A percentile compares a stretch with the other conserved stretches of the same genome.
phyloP scores from a whole-genome alignment of 2,797 vertebrate species.

The Mus caroli region DNA sequence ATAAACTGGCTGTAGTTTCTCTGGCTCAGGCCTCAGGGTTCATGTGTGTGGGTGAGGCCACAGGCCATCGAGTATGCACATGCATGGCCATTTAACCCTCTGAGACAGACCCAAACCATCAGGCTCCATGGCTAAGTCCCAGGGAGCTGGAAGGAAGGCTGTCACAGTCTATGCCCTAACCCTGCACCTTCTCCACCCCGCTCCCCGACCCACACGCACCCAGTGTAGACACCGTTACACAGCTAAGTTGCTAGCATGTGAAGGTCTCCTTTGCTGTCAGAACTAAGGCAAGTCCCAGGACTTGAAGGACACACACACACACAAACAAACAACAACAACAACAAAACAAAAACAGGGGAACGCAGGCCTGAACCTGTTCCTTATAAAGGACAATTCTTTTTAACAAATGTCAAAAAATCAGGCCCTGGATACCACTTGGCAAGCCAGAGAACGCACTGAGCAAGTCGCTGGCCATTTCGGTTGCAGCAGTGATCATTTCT shows the following conservation, averaged over 20 bases:
- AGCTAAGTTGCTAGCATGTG: background rate
- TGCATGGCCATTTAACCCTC: background rate
- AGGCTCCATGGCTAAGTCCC: background rate
- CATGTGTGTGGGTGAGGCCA: background rate
- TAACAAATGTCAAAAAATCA: slow-evolving; percentile 18
- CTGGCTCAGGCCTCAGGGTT: slow-evolving; percentile 14
- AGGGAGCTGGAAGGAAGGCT: background rate
- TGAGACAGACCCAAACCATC: background rate
- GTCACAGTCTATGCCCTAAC: background rate
- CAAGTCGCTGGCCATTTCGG: slow-evolving; percentile 47
- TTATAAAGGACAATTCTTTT: background rate
- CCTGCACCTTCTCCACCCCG: background rate
- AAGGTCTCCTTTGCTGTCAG: background rate
- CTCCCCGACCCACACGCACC: fast-evolving
- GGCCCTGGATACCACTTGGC: background rate
- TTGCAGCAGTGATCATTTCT: slow-evolving; percentile 12
- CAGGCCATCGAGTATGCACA: background rate
- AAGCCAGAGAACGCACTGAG: slow-evolving; percentile 43
- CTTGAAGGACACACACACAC: background rate
- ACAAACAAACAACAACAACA: no score
- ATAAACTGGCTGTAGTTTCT: slow-evolving; percentile 42
- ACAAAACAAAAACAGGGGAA: background rate
- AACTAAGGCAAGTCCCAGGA: background rate
- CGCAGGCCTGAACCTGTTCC: background rate
- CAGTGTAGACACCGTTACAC: background rate